Percentiles rank a stretch among this genome's conserved stretches.
These are phyloP conservation scores for Pantherophis guttatus DNA, from an alignment of 2,113 vertebrate genomes.

Conservation along the genomic window DNA sequence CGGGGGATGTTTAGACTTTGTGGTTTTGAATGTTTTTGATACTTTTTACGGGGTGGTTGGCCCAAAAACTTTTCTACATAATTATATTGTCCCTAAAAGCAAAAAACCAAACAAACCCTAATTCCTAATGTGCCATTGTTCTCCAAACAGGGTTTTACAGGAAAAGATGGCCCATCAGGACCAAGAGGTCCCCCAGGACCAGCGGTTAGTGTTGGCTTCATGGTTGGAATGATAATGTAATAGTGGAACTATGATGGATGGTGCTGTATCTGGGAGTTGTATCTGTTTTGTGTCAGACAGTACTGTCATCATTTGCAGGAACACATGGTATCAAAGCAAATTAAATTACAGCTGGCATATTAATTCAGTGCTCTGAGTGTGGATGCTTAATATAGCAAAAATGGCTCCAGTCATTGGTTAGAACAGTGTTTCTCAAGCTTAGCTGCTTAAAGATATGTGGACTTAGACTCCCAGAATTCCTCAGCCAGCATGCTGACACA, in stretches of 20 bases:
- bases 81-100: not conserved
- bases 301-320: not conserved
- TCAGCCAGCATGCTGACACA: not conserved
- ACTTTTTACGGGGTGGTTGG: not conserved
- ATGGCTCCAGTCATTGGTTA: not conserved
- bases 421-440: not conserved
- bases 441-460: not conserved
- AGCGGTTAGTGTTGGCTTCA: constrained; percentile 77
- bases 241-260: not conserved
- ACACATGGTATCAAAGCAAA: not conserved
- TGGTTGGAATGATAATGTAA: not conserved
- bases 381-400: not conserved
- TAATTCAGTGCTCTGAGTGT: not conserved
- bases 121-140: constrained; percentile 38
- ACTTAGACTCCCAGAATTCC: not conserved
- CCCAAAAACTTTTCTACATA: not conserved
- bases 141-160: constrained; percentile 84
- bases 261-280: not conserved
- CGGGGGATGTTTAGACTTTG: not conserved
- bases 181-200: constrained; percentile 88
- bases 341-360: not conserved
- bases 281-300: not conserved
- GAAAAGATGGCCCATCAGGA: constrained; percentile 88
- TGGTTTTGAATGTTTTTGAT: not conserved
- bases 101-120: not conserved